A percentile compares a stretch with the other conserved stretches of the same genome.
Evolutionary conservation across 2,888 invertebrate species (phyloP).

Genomic region (Metallyticus violacea): DNA sequence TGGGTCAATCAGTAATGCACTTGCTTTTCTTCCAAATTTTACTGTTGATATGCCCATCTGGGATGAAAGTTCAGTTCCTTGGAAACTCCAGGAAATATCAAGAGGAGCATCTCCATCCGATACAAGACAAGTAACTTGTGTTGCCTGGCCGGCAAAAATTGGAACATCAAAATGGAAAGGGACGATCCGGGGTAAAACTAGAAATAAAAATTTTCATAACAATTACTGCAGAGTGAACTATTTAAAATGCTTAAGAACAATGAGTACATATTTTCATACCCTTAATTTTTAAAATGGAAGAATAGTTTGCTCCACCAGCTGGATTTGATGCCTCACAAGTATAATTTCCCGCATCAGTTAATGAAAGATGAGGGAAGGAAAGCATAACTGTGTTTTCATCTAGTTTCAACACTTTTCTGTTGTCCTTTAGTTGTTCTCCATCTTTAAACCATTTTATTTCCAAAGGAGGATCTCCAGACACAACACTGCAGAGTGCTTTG

Average conservation of each 20-base stretch:
- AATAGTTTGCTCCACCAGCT: slow-evolving; percentile 53
- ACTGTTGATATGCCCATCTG: slow-evolving; percentile 44
- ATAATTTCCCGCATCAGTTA: slow-evolving; percentile 52
- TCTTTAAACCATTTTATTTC: slow-evolving; percentile 51
- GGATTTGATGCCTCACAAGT: slow-evolving; percentile 57
- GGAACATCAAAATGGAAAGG: slow-evolving; percentile 76
- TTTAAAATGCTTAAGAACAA: not conserved
- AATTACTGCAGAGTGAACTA: not conserved
- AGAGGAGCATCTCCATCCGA: slow-evolving; percentile 58
- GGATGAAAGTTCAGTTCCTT: slow-evolving; percentile 47
- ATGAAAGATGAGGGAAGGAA: slow-evolving; percentile 48
- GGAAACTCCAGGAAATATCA: slow-evolving; percentile 55
- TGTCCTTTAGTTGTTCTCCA: slow-evolving; percentile 39
- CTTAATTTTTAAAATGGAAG: slow-evolving; percentile 56
- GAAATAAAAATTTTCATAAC: slow-evolving; percentile 43
- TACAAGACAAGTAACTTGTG: slow-evolving; percentile 68
- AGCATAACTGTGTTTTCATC: slow-evolving; percentile 52
- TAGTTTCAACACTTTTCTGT: slow-evolving; percentile 39
- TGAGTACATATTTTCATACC: slow-evolving; percentile 45
- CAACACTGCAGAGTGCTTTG: slow-evolving; percentile 47
- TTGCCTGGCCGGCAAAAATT: slow-evolving; percentile 74
- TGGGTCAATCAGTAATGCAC: slow-evolving; percentile 49
- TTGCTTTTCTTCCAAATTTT: slow-evolving; percentile 50
- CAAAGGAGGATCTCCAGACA: slow-evolving; percentile 41
- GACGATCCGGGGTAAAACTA: slow-evolving; percentile 78